Conservation (phyloP, 2,888 invertebrate genomes). For the Rhagonycha fulva region DNA sequence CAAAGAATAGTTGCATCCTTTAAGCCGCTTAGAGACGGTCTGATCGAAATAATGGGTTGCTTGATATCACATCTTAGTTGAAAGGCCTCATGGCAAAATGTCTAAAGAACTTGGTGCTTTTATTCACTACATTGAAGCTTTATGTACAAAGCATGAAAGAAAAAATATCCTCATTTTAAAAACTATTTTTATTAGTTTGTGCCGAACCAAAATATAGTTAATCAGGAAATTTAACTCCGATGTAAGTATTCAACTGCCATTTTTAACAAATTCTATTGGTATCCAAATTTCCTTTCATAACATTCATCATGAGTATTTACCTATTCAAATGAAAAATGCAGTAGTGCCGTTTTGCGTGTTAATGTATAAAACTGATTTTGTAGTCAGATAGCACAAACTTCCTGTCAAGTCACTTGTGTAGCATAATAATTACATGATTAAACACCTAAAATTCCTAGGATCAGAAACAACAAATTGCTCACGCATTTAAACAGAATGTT, state of each 20-base stretch:
- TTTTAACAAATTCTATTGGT: background rate
- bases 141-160: conserved; percentile 13
- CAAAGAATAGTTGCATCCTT: conserved; percentile 30
- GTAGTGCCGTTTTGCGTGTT: background rate
- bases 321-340: background rate
- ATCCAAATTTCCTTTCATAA: background rate
- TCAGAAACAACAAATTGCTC: conserved; percentile 7
- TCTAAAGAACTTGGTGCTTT: conserved; percentile 14
- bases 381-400: conserved; percentile 11
- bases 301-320: background rate
- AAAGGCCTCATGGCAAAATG: conserved; percentile 17
- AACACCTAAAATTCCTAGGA: conserved; percentile 11
- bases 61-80: conserved; percentile 23
- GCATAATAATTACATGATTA: conserved; percentile 17
- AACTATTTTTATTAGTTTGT: background rate
- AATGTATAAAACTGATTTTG: conserved; percentile 9
- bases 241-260: background rate
- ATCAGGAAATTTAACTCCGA: background rate
- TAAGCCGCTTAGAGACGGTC: conserved; percentile 29
- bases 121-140: conserved; percentile 10
- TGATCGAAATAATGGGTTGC: conserved; percentile 27
- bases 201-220: background rate
- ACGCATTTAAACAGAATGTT: background rate
- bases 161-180: conserved; percentile 4
- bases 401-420: conserved; percentile 10